Base-by-base conservation (phyloP, 2,797 vertebrate species). In the Pangasius djambal region DNA sequence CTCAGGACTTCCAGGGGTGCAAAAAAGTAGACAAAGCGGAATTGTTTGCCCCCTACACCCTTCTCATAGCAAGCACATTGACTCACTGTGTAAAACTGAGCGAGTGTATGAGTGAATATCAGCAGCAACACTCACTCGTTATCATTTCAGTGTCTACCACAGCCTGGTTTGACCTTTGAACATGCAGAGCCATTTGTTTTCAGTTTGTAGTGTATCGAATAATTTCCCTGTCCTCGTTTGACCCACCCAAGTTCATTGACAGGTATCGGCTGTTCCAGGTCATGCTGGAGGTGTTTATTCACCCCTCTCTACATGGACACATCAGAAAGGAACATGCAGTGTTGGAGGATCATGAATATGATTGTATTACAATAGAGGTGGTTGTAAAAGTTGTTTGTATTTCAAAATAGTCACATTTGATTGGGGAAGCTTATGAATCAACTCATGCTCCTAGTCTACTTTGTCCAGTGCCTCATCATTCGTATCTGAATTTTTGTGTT, bases 381-480 rank as follows among this genome's bases (percentile, higher is more conserved):
- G 91, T 55, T 95, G 94, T 95, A 94, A 95, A 95, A 95, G 91
- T 91, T 92, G 91, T 95, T 94, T 95, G 89, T 96, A 94, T 96
- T 93, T 94, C 93, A 95, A 95, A 93, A 94, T 93, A 91, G 93
- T 95, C 85, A 91, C 93, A 91, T 95, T 94, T 92, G 93, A 92
- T 86, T 44, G 85, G 88, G 85, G 86, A 89, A 90, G 88, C 88
- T 90, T 93, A 92, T 93, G 89, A 52, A 77, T 92, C 91, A 40
- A 90, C 48, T 83, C 82, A 82, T 89, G 89, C 89, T 90, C 78
- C 78, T 63, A 81, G 79, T 82, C 63, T 88, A 61, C 63, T 61
- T 89, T 88, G 81, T 89, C 87, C 86, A 34, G 86, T 92, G 61
- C 89, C 86, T 89, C 37, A 57, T 93, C 65, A 89, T 91, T 44